A percentile compares a stretch with the other conserved stretches of the same genome.
These are phyloP conservation scores for Amblyteles armatorius DNA, from an alignment of 2,888 invertebrate species.

Conservation along the genomic window DNA sequence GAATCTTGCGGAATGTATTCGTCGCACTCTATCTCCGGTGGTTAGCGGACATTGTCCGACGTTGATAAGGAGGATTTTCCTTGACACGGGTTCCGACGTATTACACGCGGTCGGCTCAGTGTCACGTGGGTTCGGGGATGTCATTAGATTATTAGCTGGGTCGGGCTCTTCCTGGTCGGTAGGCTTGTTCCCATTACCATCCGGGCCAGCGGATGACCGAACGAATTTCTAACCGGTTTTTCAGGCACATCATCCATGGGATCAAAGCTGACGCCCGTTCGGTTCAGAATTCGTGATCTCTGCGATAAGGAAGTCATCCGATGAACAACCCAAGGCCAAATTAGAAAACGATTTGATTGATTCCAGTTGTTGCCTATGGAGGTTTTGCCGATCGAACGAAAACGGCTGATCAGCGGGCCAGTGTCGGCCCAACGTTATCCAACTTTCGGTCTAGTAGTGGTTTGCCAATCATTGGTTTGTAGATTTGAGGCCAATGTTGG, in stretches of 20 bases:
- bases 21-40: conserved; percentile 29
- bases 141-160: conserved; percentile 44
- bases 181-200: not conserved
- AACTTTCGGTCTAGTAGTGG: too few relatives aligned
- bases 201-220: not conserved
- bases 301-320: not conserved
- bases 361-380: not conserved
- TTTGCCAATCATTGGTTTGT: too few relatives aligned
- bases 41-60: conserved; percentile 44
- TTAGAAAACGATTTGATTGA: not conserved
- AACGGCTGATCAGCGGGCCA: too few relatives aligned
- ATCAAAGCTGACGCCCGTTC: not conserved
- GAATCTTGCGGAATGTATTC: conserved; percentile 54
- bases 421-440: too few relatives aligned
- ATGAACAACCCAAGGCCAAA: not conserved
- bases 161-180: conserved; percentile 15
- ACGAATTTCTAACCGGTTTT: not conserved
- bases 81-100: conserved; percentile 66
- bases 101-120: conserved; percentile 52
- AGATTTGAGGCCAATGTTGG: too few relatives aligned
- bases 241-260: not conserved
- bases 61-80: conserved; percentile 58
- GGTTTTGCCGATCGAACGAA: too few relatives aligned
- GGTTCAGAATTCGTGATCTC: not conserved
- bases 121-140: conserved; percentile 31